Evolutionary conservation across 2,888 invertebrate species (phyloP), one percentile per base, ranked within the genome.

Genomic region (Pterostichus madidus): DNA sequence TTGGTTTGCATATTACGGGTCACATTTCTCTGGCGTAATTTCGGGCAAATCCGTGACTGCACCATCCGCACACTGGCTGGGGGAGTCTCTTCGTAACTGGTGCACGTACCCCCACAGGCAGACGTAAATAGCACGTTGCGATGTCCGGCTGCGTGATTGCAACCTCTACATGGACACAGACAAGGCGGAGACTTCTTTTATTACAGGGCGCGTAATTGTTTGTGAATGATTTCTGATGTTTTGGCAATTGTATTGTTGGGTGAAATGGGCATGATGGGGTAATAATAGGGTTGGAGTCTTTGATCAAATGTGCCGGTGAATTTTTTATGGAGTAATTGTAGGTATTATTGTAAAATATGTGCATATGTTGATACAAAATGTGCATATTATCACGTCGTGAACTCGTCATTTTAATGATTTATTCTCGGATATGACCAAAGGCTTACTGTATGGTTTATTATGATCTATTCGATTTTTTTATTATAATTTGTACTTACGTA

Each of bases 31-130:
- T 49, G 17, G 3, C 44, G 46, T 24, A 78, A 78, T 78, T 78
- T 78, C 78, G 78, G 59, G 78, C 78, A 78, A 78, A 11, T 78
- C 78, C 78, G 78, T 78, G 78, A 78, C 76, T 31, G 35, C 17
- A 13, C 17, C 56, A 13, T 8, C 24, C 8, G 61, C 11, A 31
- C 31, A 31, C 64, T 32, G 75, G 56, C 56, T 39, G 44, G 61
- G 78, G 59, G 61, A 61, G 17, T 39, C 39, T 39, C 39, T 39
- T 24, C 39, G 8, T 78, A 78, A 59, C 61, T 61, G 44, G 78
- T 78, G 78, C 78, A 78, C 32, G 78, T 78, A 78, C 78, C 61
- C 59, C 78, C 61, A 44, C 56, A 61, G 78, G 78, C 78, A 44
- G 11, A 35, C 13, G 32, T 32, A 75, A 75, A 75, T 75, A 52